These are phyloP conservation scores for Chauna torquata DNA, from an alignment of 2,113 vertebrate species.

Conservation along the genomic window DNA sequence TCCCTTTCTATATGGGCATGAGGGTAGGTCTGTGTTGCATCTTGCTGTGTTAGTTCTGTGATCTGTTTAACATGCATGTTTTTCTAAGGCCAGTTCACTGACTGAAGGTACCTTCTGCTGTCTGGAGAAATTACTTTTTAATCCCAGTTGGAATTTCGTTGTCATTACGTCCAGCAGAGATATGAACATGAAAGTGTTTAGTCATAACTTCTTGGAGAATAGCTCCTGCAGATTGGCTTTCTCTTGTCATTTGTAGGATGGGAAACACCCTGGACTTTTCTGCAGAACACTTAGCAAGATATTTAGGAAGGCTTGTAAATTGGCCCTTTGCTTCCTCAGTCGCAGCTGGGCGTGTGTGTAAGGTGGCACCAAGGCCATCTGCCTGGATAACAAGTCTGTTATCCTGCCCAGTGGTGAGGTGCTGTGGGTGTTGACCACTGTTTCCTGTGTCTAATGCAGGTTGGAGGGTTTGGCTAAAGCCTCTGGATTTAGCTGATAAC, in stretches of 20 bases:
- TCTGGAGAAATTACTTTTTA: not conserved
- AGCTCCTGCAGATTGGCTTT: not conserved
- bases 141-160: accelerated
- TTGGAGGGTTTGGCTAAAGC: not conserved
- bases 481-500: constrained; percentile 1
- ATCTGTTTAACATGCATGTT: not conserved
- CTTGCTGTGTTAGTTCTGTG: not conserved
- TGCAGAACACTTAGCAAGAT: not conserved
- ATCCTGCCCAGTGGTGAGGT: not conserved
- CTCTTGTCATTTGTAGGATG: not conserved
- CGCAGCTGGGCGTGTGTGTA: not conserved
- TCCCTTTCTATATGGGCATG: constrained; percentile 99
- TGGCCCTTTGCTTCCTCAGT: not conserved
- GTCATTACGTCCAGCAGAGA: not conserved
- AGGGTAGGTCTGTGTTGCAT: constrained; percentile 76
- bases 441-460: not conserved
- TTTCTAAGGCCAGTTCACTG: not conserved
- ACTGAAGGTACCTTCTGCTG: not conserved
- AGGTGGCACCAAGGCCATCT: not conserved
- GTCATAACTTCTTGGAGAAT: accelerated
- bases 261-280: not conserved
- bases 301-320: not conserved
- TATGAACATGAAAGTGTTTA: not conserved
- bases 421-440: accelerated
- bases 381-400: not conserved